phyloP scores from a whole-genome alignment of 2,113 vertebrate genomes.

The Sigmodon hispidus region DNA sequence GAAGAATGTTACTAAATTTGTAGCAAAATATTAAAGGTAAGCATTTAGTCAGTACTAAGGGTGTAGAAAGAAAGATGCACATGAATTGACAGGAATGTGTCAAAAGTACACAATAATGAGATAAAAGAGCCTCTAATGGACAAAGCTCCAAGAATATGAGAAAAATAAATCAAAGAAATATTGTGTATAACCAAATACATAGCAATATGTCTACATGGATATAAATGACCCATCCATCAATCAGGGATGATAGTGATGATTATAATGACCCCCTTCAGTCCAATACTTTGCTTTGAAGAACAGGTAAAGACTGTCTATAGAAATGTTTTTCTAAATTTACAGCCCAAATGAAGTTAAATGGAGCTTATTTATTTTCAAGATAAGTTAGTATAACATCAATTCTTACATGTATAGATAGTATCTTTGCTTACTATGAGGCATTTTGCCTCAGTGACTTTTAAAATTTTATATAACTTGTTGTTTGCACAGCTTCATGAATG shows the following conservation, averaged over 20 bases:
- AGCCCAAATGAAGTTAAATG: rapidly evolving
- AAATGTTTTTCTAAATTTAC: neutral
- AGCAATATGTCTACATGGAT: neutral
- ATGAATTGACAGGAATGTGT: neutral
- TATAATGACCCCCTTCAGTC: neutral
- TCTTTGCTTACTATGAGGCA: neutral
- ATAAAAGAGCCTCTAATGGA: neutral
- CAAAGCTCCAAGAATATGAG: neutral
- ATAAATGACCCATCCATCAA: neutral
- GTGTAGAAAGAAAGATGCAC: neutral
- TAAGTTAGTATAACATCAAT: neutral
- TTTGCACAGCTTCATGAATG: neutral
- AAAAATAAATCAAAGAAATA: neutral
- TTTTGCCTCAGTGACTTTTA: neutral
- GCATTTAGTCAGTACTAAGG: too few species aligned
- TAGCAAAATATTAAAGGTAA: neutral
- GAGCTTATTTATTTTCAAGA: neutral
- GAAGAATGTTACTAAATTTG: neutral
- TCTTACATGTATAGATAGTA: neutral
- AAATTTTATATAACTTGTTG: neutral
- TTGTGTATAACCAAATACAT: neutral
- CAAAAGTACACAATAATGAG: neutral
- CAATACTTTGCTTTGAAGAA: neutral
- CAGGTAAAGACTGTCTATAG: neutral
- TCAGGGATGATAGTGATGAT: neutral